These are phyloP conservation scores for Sphaeridia pumilis DNA, from an alignment of 2,888 invertebrate genomes.

Conservation along the genomic window DNA sequence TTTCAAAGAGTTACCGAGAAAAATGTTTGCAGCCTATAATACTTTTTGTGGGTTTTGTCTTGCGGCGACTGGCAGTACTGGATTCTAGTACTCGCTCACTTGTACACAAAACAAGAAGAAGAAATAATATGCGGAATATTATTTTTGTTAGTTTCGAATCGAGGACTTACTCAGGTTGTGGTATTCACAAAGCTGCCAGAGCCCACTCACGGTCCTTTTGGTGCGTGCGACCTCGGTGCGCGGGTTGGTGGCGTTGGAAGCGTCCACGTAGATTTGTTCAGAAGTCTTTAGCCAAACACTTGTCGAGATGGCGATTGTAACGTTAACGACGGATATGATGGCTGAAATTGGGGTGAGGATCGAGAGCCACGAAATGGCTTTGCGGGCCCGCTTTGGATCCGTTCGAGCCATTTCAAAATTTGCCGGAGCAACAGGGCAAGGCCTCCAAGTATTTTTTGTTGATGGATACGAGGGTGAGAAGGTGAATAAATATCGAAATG, in stretches of 20 bases:
- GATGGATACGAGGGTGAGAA: neutral
- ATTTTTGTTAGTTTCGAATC: too few relatives aligned
- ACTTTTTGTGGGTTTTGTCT: too few relatives aligned
- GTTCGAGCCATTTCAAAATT: slow-evolving; percentile 17
- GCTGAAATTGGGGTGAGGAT: slow-evolving; percentile 29
- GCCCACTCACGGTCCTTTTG: slow-evolving; percentile 65
- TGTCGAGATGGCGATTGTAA: slow-evolving; percentile 60
- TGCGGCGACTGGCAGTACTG: too few relatives aligned
- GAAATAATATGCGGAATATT: too few relatives aligned
- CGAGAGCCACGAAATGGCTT: slow-evolving; percentile 26
- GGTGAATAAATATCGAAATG: neutral
- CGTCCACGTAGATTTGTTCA: slow-evolving; percentile 67
- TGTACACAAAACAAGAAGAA: too few relatives aligned
- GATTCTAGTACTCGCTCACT: too few relatives aligned
- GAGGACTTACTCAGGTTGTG: slow-evolving; percentile 19
- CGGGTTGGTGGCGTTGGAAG: slow-evolving; percentile 63
- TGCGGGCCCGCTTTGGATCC: slow-evolving; percentile 29
- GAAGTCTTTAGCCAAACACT: slow-evolving; percentile 79
- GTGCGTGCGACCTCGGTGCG: slow-evolving; percentile 50
- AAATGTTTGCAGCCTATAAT: too few relatives aligned
- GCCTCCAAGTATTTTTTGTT: neutral
- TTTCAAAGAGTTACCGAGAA: too few relatives aligned
- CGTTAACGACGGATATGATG: slow-evolving; percentile 53
- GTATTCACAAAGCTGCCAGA: slow-evolving; percentile 58
- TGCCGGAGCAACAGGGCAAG: neutral